These are phyloP conservation scores for Siniperca chuatsi DNA, from an alignment of 2,113 vertebrate species.

Conservation along the genomic window DNA sequence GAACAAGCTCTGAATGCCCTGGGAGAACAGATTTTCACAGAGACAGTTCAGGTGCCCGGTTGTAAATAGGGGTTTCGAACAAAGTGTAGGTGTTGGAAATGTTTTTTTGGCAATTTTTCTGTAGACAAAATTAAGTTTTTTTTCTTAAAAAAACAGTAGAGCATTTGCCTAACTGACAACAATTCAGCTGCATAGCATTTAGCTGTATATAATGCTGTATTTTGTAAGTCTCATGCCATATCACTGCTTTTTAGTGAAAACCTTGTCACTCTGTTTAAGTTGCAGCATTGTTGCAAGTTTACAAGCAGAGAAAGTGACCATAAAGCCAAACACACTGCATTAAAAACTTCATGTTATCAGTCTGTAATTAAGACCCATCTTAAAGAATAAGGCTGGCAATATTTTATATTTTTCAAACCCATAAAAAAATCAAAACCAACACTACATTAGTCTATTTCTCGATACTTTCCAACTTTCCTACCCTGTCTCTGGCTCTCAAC, in stretches of 20 bases:
- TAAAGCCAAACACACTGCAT: not conserved
- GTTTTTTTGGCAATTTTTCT: not conserved
- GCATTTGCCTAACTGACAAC: not conserved
- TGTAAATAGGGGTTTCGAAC: conserved; percentile 48
- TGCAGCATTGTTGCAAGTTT: conserved; percentile 34
- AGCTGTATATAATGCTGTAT: conserved; percentile 19
- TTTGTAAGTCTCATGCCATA: conserved; percentile 16
- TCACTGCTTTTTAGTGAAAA: conserved; percentile 13
- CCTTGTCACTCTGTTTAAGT: conserved; percentile 2
- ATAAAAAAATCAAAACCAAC: not conserved
- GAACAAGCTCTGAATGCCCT: not conserved
- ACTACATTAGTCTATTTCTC: not conserved
- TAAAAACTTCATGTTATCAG: not conserved
- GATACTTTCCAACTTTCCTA: not conserved
- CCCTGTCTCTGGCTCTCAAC: not conserved
- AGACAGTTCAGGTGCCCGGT: conserved; percentile 17
- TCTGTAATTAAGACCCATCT: conserved; percentile 1
- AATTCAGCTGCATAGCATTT: not conserved
- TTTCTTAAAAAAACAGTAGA: conserved; percentile 4
- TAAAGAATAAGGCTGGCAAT: not conserved
- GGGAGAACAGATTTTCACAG: conserved; percentile 1
- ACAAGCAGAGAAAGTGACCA: conserved; percentile 20
- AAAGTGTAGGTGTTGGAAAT: conserved; percentile 30
- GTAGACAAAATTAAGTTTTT: not conserved
- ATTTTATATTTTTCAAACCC: conserved; percentile 1